phyloP scores from a whole-genome alignment of 2,797 vertebrate species.

The Anas flavirostris region DNA sequence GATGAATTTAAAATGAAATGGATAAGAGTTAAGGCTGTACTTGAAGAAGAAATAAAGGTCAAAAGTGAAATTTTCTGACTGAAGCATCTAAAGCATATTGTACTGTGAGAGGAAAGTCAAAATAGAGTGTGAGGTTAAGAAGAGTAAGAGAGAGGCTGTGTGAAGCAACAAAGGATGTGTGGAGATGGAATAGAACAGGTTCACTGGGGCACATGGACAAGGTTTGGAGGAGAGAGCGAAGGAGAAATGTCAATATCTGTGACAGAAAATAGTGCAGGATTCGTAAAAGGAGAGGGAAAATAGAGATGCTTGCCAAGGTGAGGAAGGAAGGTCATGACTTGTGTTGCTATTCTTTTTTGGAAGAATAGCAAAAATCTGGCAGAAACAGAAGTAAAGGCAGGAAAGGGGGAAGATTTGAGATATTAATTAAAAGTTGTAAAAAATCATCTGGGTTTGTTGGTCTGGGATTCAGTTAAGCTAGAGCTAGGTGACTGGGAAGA shows the following conservation, averaged over 20 bases:
- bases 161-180: not conserved
- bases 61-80: not conserved
- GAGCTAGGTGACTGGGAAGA: not conserved
- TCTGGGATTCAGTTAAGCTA: not conserved
- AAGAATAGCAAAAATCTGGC: not conserved
- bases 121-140: not conserved
- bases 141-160: not conserved
- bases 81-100: constrained; percentile 4
- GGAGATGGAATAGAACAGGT: not conserved
- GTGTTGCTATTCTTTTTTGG: not conserved
- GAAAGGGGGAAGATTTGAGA: not conserved
- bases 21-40: not conserved
- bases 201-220: not conserved
- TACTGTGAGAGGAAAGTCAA: not conserved
- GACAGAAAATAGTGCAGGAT: not conserved
- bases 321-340: not conserved
- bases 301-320: not conserved
- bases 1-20: constrained; percentile 29
- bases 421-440: not conserved
- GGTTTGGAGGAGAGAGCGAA: not conserved
- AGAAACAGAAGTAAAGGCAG: not conserved
- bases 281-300: not conserved
- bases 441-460: not conserved
- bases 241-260: not conserved
- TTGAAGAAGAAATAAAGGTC: not conserved